Evolutionary conservation across 2,113 vertebrate genomes (phyloP), one percentile per base, ranked within the genome.

Genomic region (Etheostoma cragini): DNA sequence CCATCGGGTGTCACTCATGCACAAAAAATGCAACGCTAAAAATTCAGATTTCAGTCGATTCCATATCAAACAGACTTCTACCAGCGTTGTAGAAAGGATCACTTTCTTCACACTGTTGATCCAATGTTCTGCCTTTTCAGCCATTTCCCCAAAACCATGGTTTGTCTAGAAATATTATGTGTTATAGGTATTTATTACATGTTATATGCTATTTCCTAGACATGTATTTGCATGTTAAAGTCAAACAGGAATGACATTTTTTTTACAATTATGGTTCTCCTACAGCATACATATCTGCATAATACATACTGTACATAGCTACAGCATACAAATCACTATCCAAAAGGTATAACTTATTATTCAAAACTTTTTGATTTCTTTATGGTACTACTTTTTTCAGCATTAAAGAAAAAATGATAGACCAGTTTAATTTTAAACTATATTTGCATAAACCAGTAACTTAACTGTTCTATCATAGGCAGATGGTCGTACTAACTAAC

Each of bases 1-100:
- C 91, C 92, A 94, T 94, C 47, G 56, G 93, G 89, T 92, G 94
- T 94, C 94, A 95, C 90, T 88, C 87, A 92, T 84, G 89, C 64
- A 84, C 91, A 93, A 78, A 76, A 67, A 86, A 90, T 87, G 54
- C 50, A 54, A 53, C 30, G 14, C 19, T 61, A 60, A 69, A 11
- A 45, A 60, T 33, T 61, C 24, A 74, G 26, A 26, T 66, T 70
- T 54, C 2, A 64, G n/a, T 13, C 65, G 0, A 15, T 53, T 38
- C 56, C 4, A 14, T 13, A 57, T 21, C 21, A 62, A 21, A 42
- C 6, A 64, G 5, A 56, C 8, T 11, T 17, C 4, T 14, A 19
- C 30, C 11, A 50, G 1, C n/a, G 22, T 17, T 15, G 1, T n/a
- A 22, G 46, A 33, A 62, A 21, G 6, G 1, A 5, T 30, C 14